Evolutionary conservation across 2,113 vertebrate genomes (phyloP).

Genomic region (Lagenorhynchus albirostris): DNA sequence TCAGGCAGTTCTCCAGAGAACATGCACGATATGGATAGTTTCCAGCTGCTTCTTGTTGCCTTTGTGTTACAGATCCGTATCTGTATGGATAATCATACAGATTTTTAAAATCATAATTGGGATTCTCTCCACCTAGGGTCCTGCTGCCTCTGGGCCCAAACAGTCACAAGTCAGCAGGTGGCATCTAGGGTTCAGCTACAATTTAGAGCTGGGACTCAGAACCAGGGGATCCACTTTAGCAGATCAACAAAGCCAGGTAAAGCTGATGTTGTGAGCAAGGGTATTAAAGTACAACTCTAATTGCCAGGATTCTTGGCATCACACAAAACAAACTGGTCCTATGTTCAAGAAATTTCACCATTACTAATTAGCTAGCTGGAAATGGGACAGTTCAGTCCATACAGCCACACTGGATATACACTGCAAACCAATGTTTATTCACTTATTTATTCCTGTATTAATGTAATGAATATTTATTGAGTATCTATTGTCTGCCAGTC

Average conservation of each 20-base stretch:
- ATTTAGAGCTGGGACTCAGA: not conserved
- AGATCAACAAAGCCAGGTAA: not conserved
- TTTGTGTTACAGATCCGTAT: conserved; percentile 32
- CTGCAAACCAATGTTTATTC: not conserved
- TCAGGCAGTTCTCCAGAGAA: not conserved
- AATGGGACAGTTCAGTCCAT: conserved; percentile 10
- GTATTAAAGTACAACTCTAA: not conserved
- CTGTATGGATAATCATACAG: not conserved
- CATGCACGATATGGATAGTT: conserved; percentile 13
- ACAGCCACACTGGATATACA: not conserved
- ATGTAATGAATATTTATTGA: not conserved
- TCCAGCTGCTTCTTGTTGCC: conserved; percentile 21
- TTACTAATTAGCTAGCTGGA: not conserved
- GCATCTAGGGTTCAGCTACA: conserved; percentile 21
- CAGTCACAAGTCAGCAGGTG: not conserved
- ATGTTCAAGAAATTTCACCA: not conserved
- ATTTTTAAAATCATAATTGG: conserved; percentile 36
- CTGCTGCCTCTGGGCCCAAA: not conserved
- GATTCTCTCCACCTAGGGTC: not conserved
- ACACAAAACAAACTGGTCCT: conserved; percentile 12
- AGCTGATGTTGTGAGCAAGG: not conserved
- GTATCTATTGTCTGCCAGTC: not conserved
- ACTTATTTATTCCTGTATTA: conserved; percentile 19
- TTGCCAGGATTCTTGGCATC: not conserved
- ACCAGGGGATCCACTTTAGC: not conserved